Evolutionary conservation across 2,113 vertebrate genomes (phyloP), one percentile per base, ranked within the genome.

Genomic region (Cyprinodon tularosa): DNA sequence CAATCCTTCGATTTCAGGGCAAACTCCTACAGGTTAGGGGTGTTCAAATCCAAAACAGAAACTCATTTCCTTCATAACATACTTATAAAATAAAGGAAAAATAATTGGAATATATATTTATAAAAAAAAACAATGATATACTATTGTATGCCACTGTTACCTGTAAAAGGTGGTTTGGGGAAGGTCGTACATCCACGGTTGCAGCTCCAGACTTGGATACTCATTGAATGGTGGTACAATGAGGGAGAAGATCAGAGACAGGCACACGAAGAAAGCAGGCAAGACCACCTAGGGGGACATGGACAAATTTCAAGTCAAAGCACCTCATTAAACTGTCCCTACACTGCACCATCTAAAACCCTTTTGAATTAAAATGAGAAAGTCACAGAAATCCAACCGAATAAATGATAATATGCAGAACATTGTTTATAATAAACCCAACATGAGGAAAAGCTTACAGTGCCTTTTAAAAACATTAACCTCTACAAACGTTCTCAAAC

Each of bases 111-210:
- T 76, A 47, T 39, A 13, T 29, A 62, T 40, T n/a, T 69, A 66
- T 20, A 66, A 59, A 64, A 66, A 63, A 72, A 6, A 0, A 40
- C 0, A 36, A 62, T 13, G 17, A n/a, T 15, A 64, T 7, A 8
- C 39, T 15, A n/a, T 17, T 53, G 20, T 15, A 45, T 59, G 10
- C 62, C 14, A 57, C 22, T 8, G 0, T 88, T 94, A 99, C 98
- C 98, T 99, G 91, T 95, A 93, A 80, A 99, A 99, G 12, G 96
- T 98, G 74, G 95, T 97, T 82, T 99, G 98, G 36, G 97, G 94
- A 0, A 94, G 89, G 8, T 74, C 87, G 22, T 98, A 99, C 96
- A 99, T 98, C 98, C 98, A 99, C 0, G 97, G 98, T 29, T 29
- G 29, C 29, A 29, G 29, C 29, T 29, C 29, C 29, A 29, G 29